These are phyloP conservation scores for Eucriotettix oculatus DNA, from an alignment of 2,888 invertebrate species.

Conservation along the genomic window DNA sequence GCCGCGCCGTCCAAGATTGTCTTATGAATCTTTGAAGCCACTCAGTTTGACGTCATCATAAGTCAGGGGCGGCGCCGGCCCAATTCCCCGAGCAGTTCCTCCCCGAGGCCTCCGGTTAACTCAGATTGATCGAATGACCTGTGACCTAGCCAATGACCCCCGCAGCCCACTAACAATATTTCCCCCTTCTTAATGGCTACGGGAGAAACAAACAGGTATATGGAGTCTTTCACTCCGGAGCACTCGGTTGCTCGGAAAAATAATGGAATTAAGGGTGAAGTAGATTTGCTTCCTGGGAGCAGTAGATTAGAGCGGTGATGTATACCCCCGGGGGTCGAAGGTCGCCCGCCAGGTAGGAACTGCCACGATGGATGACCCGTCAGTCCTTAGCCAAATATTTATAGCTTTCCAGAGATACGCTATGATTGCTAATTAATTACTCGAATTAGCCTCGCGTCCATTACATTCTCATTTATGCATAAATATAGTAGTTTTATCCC, in stretches of 20 bases:
- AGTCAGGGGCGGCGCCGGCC: neutral
- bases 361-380: neutral
- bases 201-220: neutral
- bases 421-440: no score
- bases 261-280: neutral
- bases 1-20: neutral
- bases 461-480: no score
- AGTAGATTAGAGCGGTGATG: neutral
- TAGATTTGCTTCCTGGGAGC: neutral
- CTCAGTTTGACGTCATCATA: neutral
- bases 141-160: constrained; percentile 5
- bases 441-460: no score
- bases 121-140: constrained; percentile 11
- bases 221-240: neutral
- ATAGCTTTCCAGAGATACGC: no score
- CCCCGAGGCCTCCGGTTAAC: constrained; percentile 4
- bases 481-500: no score
- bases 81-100: constrained; percentile 2
- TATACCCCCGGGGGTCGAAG: neutral
- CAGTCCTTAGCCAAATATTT: neutral
- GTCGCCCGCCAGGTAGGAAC: neutral
- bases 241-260: neutral
- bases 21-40: neutral
- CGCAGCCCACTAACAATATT: constrained; percentile 8
- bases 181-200: constrained; percentile 5